phyloP scores from a whole-genome alignment of 1,140 invertebrate genomes.

The Pseudoatta argentina region DNA sequence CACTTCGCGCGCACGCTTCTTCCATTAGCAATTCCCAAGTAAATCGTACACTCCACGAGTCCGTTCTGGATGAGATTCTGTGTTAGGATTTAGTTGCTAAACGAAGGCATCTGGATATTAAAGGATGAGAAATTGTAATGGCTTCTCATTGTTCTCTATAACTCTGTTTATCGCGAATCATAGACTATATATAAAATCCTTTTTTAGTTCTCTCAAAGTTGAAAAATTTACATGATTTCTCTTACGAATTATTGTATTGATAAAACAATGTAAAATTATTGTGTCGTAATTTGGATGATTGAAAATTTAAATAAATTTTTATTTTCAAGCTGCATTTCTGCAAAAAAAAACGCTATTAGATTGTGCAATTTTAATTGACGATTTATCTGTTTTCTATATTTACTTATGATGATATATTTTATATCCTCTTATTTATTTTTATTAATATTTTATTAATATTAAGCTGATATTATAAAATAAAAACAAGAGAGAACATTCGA shows the following conservation, averaged over 20 bases:
- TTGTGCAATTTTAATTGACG: background rate
- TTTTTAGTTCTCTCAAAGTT: background rate
- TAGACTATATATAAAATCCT: background rate
- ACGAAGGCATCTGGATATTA: background rate
- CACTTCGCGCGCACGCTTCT: constrained; percentile 70
- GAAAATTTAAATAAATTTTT: background rate
- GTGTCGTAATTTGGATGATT: constrained; percentile 13
- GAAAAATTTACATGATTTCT: background rate
- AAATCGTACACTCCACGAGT: constrained; percentile 17
- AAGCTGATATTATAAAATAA: background rate
- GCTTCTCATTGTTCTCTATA: background rate
- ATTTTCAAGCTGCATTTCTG: background rate
- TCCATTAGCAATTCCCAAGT: constrained; percentile 39
- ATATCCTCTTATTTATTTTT: background rate
- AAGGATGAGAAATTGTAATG: background rate
- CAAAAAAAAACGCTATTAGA: background rate
- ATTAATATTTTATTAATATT: background rate
- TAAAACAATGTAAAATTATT: background rate
- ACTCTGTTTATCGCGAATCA: background rate
- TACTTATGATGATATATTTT: background rate
- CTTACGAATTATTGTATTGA: background rate
- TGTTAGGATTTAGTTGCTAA: constrained; percentile 23
- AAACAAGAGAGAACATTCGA: too few relatives aligned
- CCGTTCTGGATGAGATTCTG: background rate
- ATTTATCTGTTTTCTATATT: background rate